These are phyloP conservation scores for fruit fly (Drosophila melanogaster) DNA, from an alignment of 1,140 invertebrate species.

Conservation along the genomic window Release_6_plus_ISO1_MT NT_033779.5:19100001-19100500, in stretches of 20 bases:
- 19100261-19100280: slow-evolving; percentile 35
- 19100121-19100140: slow-evolving; percentile 33
- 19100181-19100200: slow-evolving; percentile 23
- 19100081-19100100: slow-evolving; percentile 49
- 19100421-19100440: not conserved
- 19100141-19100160: slow-evolving; percentile 10
- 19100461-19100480: too few relatives aligned
- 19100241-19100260: slow-evolving; percentile 26
- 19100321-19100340: not conserved
- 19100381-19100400: not conserved
- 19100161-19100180: slow-evolving; percentile 17
- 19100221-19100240: slow-evolving; percentile 1
- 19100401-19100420: not conserved
- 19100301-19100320: slow-evolving; percentile 1
- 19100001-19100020: not conserved
- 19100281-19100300: slow-evolving; percentile 21
- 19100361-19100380: not conserved
- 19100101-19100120: slow-evolving; percentile 51
- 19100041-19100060: slow-evolving; percentile 62
- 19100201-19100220: slow-evolving; percentile 21
- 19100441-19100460: too few relatives aligned
- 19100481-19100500: too few relatives aligned
- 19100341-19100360: not conserved
- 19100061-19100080: slow-evolving; percentile 46
- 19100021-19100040: slow-evolving; percentile 50